Conservation (phyloP, 2,888 invertebrate genomes). For the Julus scanicus region DNA sequence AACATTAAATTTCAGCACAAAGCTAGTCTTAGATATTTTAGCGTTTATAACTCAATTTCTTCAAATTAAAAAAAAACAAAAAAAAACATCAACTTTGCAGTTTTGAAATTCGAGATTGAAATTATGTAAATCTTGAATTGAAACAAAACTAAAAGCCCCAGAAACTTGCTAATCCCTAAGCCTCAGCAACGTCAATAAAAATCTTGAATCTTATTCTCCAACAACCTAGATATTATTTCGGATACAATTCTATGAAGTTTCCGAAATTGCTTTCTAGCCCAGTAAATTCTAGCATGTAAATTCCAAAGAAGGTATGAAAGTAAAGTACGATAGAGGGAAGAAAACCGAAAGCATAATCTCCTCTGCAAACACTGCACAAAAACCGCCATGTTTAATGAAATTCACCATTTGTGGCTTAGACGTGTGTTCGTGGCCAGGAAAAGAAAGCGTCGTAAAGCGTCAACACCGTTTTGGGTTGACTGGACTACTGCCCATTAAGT, state of each 20-base stretch:
- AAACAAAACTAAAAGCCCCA: background rate
- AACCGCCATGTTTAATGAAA: background rate
- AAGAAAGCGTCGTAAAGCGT: background rate
- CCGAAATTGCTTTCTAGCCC: background rate
- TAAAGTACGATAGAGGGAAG: background rate
- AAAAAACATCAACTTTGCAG: too few relatives aligned
- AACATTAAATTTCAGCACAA: too few relatives aligned
- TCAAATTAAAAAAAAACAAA: too few relatives aligned
- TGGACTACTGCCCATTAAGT: conserved; percentile 11
- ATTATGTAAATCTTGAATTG: background rate
- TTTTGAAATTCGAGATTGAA: background rate
- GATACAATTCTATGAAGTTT: background rate
- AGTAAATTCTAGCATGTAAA: background rate
- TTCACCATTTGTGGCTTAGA: background rate
- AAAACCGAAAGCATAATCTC: background rate
- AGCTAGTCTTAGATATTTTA: too few relatives aligned
- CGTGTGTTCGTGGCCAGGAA: background rate
- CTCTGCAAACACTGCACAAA: background rate
- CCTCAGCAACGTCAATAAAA: background rate
- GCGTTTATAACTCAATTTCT: too few relatives aligned
- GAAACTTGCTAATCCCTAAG: background rate
- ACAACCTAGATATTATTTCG: background rate
- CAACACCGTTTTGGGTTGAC: conserved; percentile 1
- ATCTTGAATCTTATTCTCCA: background rate
- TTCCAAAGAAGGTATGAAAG: background rate